Evolutionary conservation across 92 coral and sea anemone genomes (phyloP).

Genomic region (Epizoanthus stellaris): DNA sequence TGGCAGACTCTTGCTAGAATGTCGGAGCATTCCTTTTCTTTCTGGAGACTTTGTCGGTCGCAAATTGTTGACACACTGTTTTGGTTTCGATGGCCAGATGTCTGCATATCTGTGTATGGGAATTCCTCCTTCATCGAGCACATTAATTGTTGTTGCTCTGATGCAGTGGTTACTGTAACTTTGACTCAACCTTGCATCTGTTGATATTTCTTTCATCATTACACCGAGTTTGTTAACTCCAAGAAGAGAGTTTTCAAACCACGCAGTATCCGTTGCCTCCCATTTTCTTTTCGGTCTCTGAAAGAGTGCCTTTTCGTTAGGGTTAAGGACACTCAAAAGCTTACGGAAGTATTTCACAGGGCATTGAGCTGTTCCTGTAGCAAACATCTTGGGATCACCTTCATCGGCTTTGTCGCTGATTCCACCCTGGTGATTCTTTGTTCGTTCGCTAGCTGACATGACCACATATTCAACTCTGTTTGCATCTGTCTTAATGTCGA

Average conservation of each 20-base stretch:
- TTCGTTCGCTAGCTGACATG: constrained; percentile 58
- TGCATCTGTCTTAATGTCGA: constrained; percentile 58
- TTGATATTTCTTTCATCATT: constrained; percentile 69
- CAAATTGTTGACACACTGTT: constrained; percentile 61
- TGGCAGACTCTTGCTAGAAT: constrained; percentile 49
- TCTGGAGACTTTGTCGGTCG: constrained; percentile 57
- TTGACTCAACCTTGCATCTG: constrained; percentile 61
- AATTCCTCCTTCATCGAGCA: constrained; percentile 66
- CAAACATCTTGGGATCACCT: constrained; percentile 66
- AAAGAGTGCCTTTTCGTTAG: constrained; percentile 64
- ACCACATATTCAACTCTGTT: constrained; percentile 62
- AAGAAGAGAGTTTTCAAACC: constrained; percentile 69
- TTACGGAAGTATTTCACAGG: constrained; percentile 54
- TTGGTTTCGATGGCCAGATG: constrained; percentile 58
- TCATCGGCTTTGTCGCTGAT: constrained; percentile 58
- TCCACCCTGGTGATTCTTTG: constrained; percentile 64
- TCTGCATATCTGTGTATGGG: constrained; percentile 68
- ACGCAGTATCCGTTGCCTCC: constrained; percentile 35
- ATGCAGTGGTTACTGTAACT: constrained; percentile 65
- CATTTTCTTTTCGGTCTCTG: constrained; percentile 71
- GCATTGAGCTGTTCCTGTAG: constrained; percentile 49
- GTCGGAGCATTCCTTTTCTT: constrained; percentile 59
- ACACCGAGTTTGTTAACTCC: constrained; percentile 62
- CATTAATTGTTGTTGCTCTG: constrained; percentile 66
- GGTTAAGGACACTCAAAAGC: constrained; percentile 63